Base-by-base conservation (phyloP, 2,113 vertebrate species). In the Illadopsis cleaveri region DNA sequence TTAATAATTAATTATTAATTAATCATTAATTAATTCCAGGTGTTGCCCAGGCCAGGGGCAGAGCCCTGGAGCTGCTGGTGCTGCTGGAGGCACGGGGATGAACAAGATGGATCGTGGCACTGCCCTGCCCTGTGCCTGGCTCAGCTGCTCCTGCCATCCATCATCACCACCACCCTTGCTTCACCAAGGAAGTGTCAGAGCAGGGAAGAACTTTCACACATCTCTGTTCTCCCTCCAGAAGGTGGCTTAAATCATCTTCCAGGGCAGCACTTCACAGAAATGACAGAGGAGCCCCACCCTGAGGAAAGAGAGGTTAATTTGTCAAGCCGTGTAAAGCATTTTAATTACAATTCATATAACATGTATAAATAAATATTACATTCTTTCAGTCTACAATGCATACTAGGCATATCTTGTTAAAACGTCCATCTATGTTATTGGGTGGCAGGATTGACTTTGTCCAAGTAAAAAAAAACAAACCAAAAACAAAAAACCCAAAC, bases 311-410 rank as follows among this genome's bases (percentile, higher is more conserved):
- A 94, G 53, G n/a, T 97, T 86, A 18, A 82, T 57, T 91, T 88
- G 73, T 94, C 97, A 96, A 97, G 98, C 97, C 88, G 97, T 97
- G 98, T 97, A 98, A 98, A 98, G 98, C 98, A 97, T 97, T 99
- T 99, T 98, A 99, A 98, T 98, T 98, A 98, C 97, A 98, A 93
- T 83, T 64, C 28, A 73, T 98, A 96, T 98, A 97, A 92, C 96
- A 96, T 53, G 96, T 98, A 97, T 98, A 98, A 98, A 98, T 98
- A 98, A 98, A 97, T 97, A 97, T 98, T 98, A 98, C 96, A 96
- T 98, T 98, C 97, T 98, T 96, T 97, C 96, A 96, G 92, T 98
- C 98, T 98, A 98, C 96, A 97, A 96, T 91, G 97, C 93, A 93
- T 97, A 97, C 97, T 98, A 98, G 97, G 97, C 97, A 96, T 97